A percentile compares a stretch with the other conserved stretches of the same genome.
phyloP scores from a whole-genome alignment of 1,140 invertebrate genomes.

The Drosophila auraria region DNA sequence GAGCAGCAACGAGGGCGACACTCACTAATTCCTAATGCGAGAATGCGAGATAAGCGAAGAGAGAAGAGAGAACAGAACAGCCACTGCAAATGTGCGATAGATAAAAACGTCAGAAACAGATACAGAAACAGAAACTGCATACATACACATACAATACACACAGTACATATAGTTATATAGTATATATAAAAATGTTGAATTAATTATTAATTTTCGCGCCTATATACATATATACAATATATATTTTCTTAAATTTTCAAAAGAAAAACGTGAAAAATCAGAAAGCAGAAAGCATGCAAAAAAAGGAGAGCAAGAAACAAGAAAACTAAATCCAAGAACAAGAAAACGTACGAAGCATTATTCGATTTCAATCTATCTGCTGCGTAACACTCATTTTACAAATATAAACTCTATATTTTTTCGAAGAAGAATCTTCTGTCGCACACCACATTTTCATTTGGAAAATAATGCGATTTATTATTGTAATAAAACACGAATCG shows the following conservation, averaged over 20 bases:
- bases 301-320: constrained; percentile 27
- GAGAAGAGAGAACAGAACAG: constrained; percentile 61
- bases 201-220: constrained; percentile 81
- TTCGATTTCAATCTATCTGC: constrained; percentile 34
- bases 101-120: neutral
- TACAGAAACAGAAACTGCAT: constrained; percentile 50
- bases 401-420: constrained; percentile 7
- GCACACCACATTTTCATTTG: constrained; percentile 7
- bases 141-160: constrained; percentile 64
- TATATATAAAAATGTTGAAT: constrained; percentile 82
- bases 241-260: constrained; percentile 82
- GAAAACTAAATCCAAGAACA: constrained; percentile 15
- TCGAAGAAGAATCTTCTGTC: constrained; percentile 14
- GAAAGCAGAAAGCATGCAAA: constrained; percentile 22
- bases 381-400: constrained; percentile 20
- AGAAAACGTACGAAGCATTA: constrained; percentile 7
- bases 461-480: constrained; percentile 19
- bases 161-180: constrained; percentile 75
- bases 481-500: constrained; percentile 9
- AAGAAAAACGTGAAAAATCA: constrained; percentile 47
- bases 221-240: constrained; percentile 75
- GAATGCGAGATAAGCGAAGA: constrained; percentile 3
- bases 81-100: constrained; percentile 66
- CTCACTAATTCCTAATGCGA: constrained; percentile 57
- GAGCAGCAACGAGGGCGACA: constrained; percentile 1